Conservation (phyloP, 2,888 invertebrate species). For the Tholera decimalis region DNA sequence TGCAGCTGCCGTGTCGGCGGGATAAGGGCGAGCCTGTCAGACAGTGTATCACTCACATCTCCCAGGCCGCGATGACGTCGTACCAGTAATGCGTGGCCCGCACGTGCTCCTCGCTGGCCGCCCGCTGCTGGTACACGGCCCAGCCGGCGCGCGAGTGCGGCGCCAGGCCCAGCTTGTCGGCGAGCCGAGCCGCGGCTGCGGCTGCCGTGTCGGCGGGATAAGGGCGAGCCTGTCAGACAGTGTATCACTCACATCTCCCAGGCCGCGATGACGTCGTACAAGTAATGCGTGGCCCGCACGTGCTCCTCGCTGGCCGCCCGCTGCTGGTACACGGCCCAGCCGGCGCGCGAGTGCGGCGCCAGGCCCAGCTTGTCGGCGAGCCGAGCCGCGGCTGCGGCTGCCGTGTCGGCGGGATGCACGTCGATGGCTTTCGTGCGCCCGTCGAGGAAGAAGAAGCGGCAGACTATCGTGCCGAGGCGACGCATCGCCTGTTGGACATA, state of each 20-base stretch:
- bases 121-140: too few relatives aligned
- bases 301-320: conserved; percentile 97
- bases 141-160: neutral
- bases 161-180: neutral
- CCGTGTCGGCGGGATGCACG: conserved; percentile 98
- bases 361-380: conserved; percentile 97
- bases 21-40: too few relatives aligned
- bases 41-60: too few relatives aligned
- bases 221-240: too few relatives aligned
- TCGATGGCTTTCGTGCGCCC: conserved; percentile 98
- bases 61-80: too few relatives aligned
- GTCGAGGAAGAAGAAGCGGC: conserved; percentile 98
- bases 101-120: too few relatives aligned
- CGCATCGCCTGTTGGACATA: conserved; percentile 95
- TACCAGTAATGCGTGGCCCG: too few relatives aligned
- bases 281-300: conserved; percentile 97
- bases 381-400: conserved; percentile 97
- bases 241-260: conserved; percentile 95
- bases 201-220: too few relatives aligned
- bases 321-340: conserved; percentile 98
- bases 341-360: conserved; percentile 93
- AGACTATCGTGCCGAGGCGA: conserved; percentile 97
- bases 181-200: too few relatives aligned
- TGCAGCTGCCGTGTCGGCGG: too few relatives aligned
- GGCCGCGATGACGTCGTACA: conserved; percentile 98